These are phyloP conservation scores for Nematopogon swammerdamellus DNA, from an alignment of 2,888 invertebrate species.

Conservation along the genomic window DNA sequence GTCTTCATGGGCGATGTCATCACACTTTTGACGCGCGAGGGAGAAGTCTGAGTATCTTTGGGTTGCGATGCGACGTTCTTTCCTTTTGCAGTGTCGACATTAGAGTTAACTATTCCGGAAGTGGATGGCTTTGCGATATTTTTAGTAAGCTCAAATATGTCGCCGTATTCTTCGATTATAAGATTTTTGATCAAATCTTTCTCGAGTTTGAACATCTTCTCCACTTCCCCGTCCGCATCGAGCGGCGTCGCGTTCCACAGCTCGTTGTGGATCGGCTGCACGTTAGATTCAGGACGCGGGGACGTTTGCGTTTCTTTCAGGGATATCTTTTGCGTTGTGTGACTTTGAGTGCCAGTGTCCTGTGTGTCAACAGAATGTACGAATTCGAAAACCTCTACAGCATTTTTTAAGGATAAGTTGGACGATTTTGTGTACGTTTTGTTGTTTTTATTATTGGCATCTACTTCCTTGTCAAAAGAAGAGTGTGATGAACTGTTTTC, in stretches of 20 bases:
- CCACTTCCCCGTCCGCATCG: slow-evolving; percentile 33
- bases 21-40: slow-evolving; percentile 35
- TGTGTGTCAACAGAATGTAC: slow-evolving; percentile 38
- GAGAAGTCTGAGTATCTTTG: slow-evolving; percentile 48
- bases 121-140: slow-evolving; percentile 35
- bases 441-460: slow-evolving; percentile 14
- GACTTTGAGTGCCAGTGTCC: slow-evolving; percentile 43
- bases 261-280: slow-evolving; percentile 39
- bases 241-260: slow-evolving; percentile 31
- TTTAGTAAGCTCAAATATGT: slow-evolving; percentile 26
- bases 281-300: slow-evolving; percentile 24
- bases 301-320: slow-evolving; percentile 47
- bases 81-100: slow-evolving; percentile 12
- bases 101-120: slow-evolving; percentile 19
- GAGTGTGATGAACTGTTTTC: not conserved
- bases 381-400: slow-evolving; percentile 42
- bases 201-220: slow-evolving; percentile 37
- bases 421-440: slow-evolving; percentile 25
- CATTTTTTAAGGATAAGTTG: slow-evolving; percentile 36
- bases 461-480: no score
- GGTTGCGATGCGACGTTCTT: slow-evolving; percentile 27
- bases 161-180: slow-evolving; percentile 40
- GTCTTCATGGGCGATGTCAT: slow-evolving; percentile 46
- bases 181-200: slow-evolving; percentile 44
- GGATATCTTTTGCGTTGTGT: slow-evolving; percentile 24